These are phyloP conservation scores for Sus scrofa DNA, from an alignment of 2,113 vertebrate genomes.

Conservation along the genomic window DNA sequence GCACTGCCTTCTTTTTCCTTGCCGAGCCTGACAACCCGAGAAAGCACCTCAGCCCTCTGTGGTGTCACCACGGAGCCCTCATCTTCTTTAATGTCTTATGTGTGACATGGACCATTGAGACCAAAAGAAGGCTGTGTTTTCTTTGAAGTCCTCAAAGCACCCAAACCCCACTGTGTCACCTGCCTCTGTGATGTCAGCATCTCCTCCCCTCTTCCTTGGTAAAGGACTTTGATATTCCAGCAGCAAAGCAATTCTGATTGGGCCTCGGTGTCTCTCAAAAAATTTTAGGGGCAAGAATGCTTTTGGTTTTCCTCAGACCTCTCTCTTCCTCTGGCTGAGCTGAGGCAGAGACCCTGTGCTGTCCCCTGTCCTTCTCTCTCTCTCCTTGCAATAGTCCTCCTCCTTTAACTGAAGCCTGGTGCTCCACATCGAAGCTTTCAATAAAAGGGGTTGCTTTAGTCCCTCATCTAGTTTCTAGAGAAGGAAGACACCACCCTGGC, in stretches of 20 bases:
- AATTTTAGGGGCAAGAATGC: neutral
- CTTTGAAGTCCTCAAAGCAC: neutral
- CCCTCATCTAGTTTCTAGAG: neutral
- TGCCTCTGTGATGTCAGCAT: neutral
- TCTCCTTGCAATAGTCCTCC: neutral
- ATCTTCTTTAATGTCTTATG: neutral
- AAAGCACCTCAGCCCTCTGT: neutral
- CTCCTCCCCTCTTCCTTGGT: neutral
- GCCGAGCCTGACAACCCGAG: accelerated
- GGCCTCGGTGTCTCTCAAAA: neutral
- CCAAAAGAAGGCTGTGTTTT: neutral
- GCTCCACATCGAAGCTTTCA: neutral
- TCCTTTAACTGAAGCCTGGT: neutral
- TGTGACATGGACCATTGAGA: neutral
- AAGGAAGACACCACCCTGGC: neutral
- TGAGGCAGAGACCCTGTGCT: neutral
- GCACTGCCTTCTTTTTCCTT: neutral
- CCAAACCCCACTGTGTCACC: neutral
- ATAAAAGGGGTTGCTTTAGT: neutral
- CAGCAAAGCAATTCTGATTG: neutral
- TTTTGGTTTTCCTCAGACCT: neutral
- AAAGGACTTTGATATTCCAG: neutral
- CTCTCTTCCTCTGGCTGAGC: neutral
- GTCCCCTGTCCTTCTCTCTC: neutral
- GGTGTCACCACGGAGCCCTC: neutral